Percentiles rank a stretch among this genome's conserved stretches.
Conservation (phyloP, 2,888 invertebrate species). For the Acronicta aceris region DNA sequence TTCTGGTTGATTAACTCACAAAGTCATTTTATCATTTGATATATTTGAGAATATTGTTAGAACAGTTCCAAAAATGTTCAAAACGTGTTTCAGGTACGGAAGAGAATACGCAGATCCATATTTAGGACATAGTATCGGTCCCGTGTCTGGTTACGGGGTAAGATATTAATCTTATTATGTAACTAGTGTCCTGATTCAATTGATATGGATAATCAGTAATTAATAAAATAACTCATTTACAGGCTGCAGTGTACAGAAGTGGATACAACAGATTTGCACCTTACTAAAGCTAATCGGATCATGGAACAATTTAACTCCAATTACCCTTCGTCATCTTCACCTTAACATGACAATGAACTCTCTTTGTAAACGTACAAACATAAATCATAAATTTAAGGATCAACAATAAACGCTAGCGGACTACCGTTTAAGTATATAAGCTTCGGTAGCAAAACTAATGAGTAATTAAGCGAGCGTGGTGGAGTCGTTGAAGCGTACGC, state of each 20-base stretch:
- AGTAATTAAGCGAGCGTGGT: slow-evolving; percentile 52
- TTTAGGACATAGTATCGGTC: slow-evolving; percentile 98
- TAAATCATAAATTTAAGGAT: slow-evolving; percentile 82
- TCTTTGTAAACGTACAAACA: slow-evolving; percentile 88
- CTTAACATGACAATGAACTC: slow-evolving; percentile 88
- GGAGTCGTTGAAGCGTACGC: slow-evolving; percentile 46
- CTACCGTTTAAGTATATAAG: slow-evolving; percentile 76
- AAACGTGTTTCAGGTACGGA: slow-evolving; percentile 93
- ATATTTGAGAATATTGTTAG: background rate
- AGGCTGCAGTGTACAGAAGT: slow-evolving; percentile 98
- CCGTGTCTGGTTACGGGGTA: slow-evolving; percentile 99
- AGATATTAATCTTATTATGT: slow-evolving; percentile 71
- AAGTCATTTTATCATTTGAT: background rate
- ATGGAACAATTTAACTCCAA: slow-evolving; percentile 82
- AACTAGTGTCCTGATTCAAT: background rate
- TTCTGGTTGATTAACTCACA: background rate
- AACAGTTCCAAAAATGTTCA: background rate
- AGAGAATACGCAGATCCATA: slow-evolving; percentile 98
- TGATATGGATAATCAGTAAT: too few species aligned
- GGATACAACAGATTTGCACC: slow-evolving; percentile 98
- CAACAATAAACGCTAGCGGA: slow-evolving; percentile 83
- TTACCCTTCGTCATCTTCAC: slow-evolving; percentile 81
- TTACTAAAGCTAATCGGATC: slow-evolving; percentile 91
- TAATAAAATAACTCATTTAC: slow-evolving; percentile 68
- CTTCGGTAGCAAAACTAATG: slow-evolving; percentile 73